Conservation (phyloP, 2,797 vertebrate genomes). For the Prionace glauca region DNA sequence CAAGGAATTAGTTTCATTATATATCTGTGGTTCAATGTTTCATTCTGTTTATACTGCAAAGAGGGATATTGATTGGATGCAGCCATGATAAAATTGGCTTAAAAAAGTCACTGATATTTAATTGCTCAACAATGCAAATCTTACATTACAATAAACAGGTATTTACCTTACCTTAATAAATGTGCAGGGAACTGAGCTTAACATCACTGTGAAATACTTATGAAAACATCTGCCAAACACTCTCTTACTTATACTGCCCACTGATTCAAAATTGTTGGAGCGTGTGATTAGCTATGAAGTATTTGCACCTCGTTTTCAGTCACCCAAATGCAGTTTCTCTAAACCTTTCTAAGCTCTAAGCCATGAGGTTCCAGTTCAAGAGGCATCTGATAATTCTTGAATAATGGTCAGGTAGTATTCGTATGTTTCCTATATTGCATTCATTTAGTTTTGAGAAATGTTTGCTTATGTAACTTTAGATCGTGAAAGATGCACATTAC, state of each 20-base stretch:
- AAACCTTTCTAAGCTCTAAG: neutral
- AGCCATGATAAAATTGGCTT: neutral
- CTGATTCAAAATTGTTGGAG: neutral
- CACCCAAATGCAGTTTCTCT: neutral
- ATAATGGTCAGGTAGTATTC: neutral
- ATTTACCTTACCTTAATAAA: neutral
- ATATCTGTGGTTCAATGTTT: neutral
- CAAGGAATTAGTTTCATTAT: neutral
- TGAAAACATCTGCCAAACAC: neutral
- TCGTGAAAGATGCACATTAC: neutral
- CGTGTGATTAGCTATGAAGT: neutral
- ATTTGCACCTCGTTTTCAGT: neutral
- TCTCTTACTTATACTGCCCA: neutral
- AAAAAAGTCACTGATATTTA: neutral
- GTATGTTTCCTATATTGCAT: neutral
- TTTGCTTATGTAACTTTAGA: neutral
- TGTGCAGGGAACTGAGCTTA: neutral
- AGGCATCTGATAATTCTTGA: neutral
- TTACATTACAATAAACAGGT: neutral
- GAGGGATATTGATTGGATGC: neutral
- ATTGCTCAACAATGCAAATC: neutral
- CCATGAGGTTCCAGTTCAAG: neutral
- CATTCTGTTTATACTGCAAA: neutral
- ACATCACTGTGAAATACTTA: neutral
- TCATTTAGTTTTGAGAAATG: constrained; percentile 2